Evolutionary conservation across 2,113 vertebrate species (phyloP), one percentile per base, ranked within the genome.

Genomic region (Oceanites oceanicus): DNA sequence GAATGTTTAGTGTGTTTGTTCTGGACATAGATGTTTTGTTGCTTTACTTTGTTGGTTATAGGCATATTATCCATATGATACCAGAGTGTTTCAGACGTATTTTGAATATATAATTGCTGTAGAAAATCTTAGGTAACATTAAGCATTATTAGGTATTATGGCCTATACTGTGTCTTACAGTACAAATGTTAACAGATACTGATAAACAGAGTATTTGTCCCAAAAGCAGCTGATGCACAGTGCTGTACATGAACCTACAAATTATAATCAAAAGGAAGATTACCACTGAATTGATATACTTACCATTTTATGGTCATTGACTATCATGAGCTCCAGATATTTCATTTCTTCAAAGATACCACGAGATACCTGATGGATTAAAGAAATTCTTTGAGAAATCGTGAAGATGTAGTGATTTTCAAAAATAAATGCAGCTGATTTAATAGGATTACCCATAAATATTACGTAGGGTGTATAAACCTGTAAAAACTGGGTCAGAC

Each of bases 281-380:
- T 81, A 74, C 5, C 30, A 71, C 1, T 38, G 32, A 86, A 58
- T 27, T 71, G 10, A 42, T 78, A 82, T 21, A 97, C 99, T 96
- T 98, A 99, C 99, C 99, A 99, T 99, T 97, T 98, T 99, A 97
- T 99, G 98, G 96, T 99, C 99, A 94, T 98, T 99, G 96, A 99
- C 99, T 97, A 99, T 99, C 99, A 99, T 99, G 91, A 99, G 98
- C 96, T 99, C 99, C 91, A 99, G 94, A 95, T 99, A 99, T 80
- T 99, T 99, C 98, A 99, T 99, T 97, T 99, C 99, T 95, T 99
- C 99, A 98, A 99, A 99, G 42, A 99, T 94, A 87, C 98, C 99
- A 67, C 99, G 98, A 85, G 98, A 98, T 86, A 98, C 98, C 99
- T 99, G 95, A 88, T 23, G 36, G 91, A 96, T 97, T 94, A 86